Evolutionary conservation across 2,888 invertebrate species (phyloP), one percentile per base, ranked within the genome.

Genomic region (Actias luna): DNA sequence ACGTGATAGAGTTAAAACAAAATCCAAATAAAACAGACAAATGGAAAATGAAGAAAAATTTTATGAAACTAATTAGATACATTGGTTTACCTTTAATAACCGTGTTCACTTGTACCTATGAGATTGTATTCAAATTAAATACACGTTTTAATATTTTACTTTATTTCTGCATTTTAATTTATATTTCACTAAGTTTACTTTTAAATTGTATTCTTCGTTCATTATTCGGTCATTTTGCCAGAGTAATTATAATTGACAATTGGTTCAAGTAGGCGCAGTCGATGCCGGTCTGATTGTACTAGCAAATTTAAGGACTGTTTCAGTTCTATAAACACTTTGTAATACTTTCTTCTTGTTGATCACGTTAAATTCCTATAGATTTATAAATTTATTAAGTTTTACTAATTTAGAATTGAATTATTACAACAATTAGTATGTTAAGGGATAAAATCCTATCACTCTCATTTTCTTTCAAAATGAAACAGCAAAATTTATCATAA

Each of bases 41-140:
- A 39, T 61, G 63, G 35, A 87, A 83, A 86, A 88, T 88, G 87
- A 88, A 88, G 85, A 82, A 83, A 76, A 83, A 83, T 83, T 81
- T 62, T 64, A 60, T 59, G n/a, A 61, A 58, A 65, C 52, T 59
- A 58, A 62, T 64, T 58, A 68, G 62, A 59, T 18, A 64, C 70
- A 73, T 65, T 68, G 65, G 84, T 89, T 42, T 42, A 89, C 90
- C 89, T 86, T 71, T 58, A 65, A 62, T 65, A 66, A 65, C 69
- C 76, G 84, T 88, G 88, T 88, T 89, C 88, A 88, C 74, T 81
- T 86, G 85, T 83, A 50, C 46, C 46, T 25, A 74, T 71, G 64
- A 73, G 71, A 73, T 42, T 5, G 16, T 16, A 10, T 59, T 7
- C 29, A 42, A 64, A 74, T 64, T 59, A 63, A 63, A 68, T 52